Evolutionary conservation across 2,888 invertebrate species (phyloP).

Genomic region (Siphlonurus alternatus): DNA sequence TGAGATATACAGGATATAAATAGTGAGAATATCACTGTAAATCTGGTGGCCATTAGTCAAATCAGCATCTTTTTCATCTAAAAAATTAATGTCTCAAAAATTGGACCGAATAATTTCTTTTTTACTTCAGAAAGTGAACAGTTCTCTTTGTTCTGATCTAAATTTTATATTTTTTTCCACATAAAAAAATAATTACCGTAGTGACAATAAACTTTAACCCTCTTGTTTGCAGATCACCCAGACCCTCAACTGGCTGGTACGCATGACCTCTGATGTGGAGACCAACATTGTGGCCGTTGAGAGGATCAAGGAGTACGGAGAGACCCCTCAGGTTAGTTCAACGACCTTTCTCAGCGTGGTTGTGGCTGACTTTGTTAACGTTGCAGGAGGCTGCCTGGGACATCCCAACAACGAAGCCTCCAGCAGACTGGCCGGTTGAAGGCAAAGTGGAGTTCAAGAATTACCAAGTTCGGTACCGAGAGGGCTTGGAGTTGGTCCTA

Average conservation of each 20-base stretch:
- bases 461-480: slow-evolving; percentile 28
- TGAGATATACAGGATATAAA: no score
- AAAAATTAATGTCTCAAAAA: no score
- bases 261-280: slow-evolving; percentile 93
- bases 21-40: no score
- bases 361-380: no score
- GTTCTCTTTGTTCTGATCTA: no score
- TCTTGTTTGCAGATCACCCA: slow-evolving; percentile 86
- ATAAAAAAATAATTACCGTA: no score
- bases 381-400: slow-evolving; percentile 21
- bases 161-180: no score
- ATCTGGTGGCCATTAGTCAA: no score
- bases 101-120: no score
- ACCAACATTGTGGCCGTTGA: slow-evolving; percentile 96
- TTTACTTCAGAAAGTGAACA: no score
- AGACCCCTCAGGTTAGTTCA: slow-evolving; percentile 45
- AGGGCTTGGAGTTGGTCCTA: slow-evolving; percentile 31
- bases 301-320: slow-evolving; percentile 89
- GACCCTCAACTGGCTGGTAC: slow-evolving; percentile 88
- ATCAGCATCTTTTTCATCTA: no score
- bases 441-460: slow-evolving; percentile 28
- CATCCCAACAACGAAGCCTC: slow-evolving; percentile 14
- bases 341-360: background rate
- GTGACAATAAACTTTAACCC: no score
- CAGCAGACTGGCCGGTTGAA: slow-evolving; percentile 27